These are phyloP conservation scores for Anguilla rostrata DNA, from an alignment of 2,113 vertebrate genomes.

Conservation along the genomic window DNA sequence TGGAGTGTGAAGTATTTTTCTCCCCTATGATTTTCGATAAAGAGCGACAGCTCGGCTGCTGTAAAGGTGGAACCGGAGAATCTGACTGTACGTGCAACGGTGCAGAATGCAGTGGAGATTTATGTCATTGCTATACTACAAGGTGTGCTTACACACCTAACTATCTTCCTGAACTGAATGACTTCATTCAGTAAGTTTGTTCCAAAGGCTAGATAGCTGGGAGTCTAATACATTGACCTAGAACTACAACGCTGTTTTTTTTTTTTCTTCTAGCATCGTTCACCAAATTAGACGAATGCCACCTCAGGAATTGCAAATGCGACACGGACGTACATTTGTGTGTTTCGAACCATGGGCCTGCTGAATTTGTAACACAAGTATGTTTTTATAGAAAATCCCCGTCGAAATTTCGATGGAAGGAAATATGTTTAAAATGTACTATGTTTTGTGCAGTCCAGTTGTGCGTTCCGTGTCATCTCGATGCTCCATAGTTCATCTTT, in stretches of 20 bases:
- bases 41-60: not conserved
- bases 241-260: not conserved
- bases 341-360: not conserved
- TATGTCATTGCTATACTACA: not conserved
- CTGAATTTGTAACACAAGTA: not conserved
- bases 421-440: not conserved
- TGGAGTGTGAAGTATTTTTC: not conserved
- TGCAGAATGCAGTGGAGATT: not conserved
- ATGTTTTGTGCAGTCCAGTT: not conserved
- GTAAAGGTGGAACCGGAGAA: not conserved
- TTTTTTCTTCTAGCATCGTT: not conserved
- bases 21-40: not conserved
- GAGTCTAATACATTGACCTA: not conserved
- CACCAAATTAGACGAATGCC: not conserved
- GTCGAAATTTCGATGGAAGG: not conserved
- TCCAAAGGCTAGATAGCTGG: not conserved
- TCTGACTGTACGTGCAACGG: not conserved
- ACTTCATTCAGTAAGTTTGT: not conserved
- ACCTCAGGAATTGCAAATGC: slow-evolving; percentile 6
- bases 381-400: not conserved
- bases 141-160: not conserved
- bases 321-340: not conserved
- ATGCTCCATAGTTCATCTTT: not conserved
- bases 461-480: not conserved
- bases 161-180: not conserved